phyloP scores from a whole-genome alignment of 1,140 invertebrate genomes.

The Parapsyche elsis region DNA sequence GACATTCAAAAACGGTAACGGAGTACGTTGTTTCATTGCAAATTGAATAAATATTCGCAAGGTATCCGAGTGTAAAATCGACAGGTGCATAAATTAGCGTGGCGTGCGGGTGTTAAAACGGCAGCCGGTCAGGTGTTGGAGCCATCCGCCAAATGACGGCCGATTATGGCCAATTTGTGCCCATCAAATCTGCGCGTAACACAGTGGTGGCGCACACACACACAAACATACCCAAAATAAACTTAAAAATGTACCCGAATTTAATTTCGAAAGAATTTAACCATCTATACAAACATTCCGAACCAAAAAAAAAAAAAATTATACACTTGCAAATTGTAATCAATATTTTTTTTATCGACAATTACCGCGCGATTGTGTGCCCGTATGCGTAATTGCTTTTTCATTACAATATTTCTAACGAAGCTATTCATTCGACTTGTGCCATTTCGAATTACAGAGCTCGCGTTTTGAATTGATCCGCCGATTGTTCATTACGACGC shows the following conservation, averaged over 20 bases:
- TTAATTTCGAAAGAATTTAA: too few relatives aligned
- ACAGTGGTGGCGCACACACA: slow-evolving; percentile 32
- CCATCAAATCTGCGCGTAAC: slow-evolving; percentile 50
- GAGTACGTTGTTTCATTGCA: too few relatives aligned
- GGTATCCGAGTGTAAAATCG: neutral
- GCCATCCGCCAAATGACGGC: slow-evolving; percentile 40
- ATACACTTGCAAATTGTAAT: too few relatives aligned
- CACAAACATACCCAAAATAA: neutral
- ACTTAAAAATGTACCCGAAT: neutral
- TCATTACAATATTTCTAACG: neutral
- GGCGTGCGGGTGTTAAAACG: neutral
- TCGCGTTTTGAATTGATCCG: neutral
- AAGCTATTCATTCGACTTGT: neutral
- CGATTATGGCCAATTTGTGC: slow-evolving; percentile 53
- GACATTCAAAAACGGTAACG: too few relatives aligned
- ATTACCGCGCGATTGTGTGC: neutral
- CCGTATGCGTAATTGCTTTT: neutral
- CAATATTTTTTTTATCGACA: too few relatives aligned
- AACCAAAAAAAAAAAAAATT: too few relatives aligned
- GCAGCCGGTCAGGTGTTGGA: neutral
- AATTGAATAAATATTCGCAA: neutral
- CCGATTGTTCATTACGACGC: neutral
- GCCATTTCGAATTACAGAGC: neutral
- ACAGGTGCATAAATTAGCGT: neutral
- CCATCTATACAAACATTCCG: too few relatives aligned